phyloP scores from a whole-genome alignment of 1,140 invertebrate genomes.

The Sitophilus oryzae region DNA sequence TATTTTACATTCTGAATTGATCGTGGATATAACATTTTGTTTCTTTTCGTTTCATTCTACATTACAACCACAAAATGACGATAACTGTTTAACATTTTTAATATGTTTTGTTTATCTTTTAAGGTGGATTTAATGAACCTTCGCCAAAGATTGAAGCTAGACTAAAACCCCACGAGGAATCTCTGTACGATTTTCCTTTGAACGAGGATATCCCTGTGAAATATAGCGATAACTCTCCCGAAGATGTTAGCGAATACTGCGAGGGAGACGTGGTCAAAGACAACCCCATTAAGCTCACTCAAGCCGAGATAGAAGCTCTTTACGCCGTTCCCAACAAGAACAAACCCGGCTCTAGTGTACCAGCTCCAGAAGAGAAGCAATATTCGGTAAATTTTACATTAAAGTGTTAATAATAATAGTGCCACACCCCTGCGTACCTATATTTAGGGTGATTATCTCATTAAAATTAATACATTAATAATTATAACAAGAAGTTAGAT shows the following conservation, averaged over 20 bases:
- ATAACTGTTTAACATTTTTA: too few relatives aligned
- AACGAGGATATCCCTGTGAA: constrained; percentile 31
- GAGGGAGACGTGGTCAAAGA: constrained; percentile 17
- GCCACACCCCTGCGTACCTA: too few relatives aligned
- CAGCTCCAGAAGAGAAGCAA: neutral
- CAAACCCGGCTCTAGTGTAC: constrained; percentile 6
- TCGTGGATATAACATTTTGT: too few relatives aligned
- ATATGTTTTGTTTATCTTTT: neutral
- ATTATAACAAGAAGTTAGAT: too few relatives aligned
- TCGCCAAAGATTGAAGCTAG: constrained; percentile 58
- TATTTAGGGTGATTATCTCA: too few relatives aligned
- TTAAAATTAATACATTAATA: too few relatives aligned
- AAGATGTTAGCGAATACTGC: constrained; percentile 27
- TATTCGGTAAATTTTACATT: constrained; percentile 14
- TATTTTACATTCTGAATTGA: too few relatives aligned
- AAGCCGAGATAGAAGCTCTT: constrained; percentile 34
- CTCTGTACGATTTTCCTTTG: constrained; percentile 34
- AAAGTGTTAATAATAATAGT: neutral
- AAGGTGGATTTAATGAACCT: constrained; percentile 56
- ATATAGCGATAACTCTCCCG: constrained; percentile 25
- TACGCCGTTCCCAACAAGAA: constrained; percentile 37
- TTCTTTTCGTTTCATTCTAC: too few relatives aligned
- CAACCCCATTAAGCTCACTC: constrained; percentile 24
- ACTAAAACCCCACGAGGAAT: constrained; percentile 46
- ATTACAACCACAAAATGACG: too few relatives aligned